These are phyloP conservation scores for Ethmia dodecea DNA, from an alignment of 2,888 invertebrate species.

Conservation along the genomic window DNA sequence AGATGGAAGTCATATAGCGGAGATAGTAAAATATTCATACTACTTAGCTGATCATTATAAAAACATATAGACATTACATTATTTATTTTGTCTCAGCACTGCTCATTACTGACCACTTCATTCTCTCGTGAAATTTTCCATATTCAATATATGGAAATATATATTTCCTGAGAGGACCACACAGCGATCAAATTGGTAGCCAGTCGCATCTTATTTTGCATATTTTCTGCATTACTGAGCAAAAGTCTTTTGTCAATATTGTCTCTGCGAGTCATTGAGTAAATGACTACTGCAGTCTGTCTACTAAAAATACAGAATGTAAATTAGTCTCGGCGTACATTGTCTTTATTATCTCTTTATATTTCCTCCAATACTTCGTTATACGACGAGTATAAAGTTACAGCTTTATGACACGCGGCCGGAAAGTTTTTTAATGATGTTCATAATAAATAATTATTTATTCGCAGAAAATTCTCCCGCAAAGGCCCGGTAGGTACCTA, in stretches of 20 bases:
- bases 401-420: conserved; percentile 30
- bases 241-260: conserved; percentile 70
- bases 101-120: conserved; percentile 19
- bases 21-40: background rate
- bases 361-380: conserved; percentile 29
- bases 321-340: conserved; percentile 30
- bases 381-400: conserved; percentile 27
- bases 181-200: conserved; percentile 50
- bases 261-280: conserved; percentile 52
- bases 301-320: conserved; percentile 45
- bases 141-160: conserved; percentile 41
- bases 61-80: too few species aligned
- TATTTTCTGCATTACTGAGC: conserved; percentile 66
- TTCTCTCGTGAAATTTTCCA: conserved; percentile 24
- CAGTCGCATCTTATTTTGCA: conserved; percentile 52
- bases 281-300: conserved; percentile 37
- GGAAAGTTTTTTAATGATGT: conserved; percentile 33
- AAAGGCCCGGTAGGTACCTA: too few species aligned
- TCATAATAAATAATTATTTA: conserved; percentile 22
- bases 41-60: background rate
- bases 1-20: too few species aligned
- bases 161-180: conserved; percentile 46
- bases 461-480: too few species aligned
- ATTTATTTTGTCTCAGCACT: background rate
- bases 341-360: conserved; percentile 24